phyloP scores from a whole-genome alignment of 1,140 invertebrate species.

The Trichonephila clavipes region DNA sequence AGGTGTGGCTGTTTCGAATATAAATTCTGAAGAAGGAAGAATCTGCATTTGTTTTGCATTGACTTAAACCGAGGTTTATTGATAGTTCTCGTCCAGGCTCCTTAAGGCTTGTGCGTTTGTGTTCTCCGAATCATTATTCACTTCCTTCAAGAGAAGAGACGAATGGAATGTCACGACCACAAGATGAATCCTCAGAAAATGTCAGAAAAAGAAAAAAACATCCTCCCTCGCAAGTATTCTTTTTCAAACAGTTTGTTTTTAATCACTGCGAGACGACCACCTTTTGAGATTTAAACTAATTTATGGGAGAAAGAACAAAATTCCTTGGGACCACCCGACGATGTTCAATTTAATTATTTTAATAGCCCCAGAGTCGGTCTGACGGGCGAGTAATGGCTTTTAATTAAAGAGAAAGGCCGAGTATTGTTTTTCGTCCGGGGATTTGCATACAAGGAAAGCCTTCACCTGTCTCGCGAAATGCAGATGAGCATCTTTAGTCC shows the following conservation, averaged over 20 bases:
- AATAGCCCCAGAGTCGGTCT: neutral
- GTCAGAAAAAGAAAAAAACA: neutral
- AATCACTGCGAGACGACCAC: neutral
- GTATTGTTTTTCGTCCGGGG: neutral
- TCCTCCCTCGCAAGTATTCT: neutral
- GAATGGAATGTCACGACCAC: neutral
- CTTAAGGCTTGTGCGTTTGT: too few relatives aligned
- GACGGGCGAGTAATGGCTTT: neutral
- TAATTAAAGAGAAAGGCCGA: neutral
- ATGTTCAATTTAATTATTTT: conserved; percentile 24
- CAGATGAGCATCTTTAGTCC: neutral
- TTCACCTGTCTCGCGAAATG: neutral
- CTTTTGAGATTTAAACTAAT: neutral
- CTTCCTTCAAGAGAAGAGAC: neutral
- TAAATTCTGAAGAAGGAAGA: too few relatives aligned
- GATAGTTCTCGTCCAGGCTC: too few relatives aligned
- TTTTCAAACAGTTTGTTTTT: neutral
- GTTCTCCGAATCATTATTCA: neutral
- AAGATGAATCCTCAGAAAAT: too few relatives aligned
- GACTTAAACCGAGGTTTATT: too few relatives aligned
- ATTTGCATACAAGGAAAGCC: neutral
- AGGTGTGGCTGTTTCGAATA: too few relatives aligned
- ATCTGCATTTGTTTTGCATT: too few relatives aligned
- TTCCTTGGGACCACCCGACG: neutral
- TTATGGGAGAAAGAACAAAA: neutral